These are phyloP conservation scores for Cristatella mucedo DNA, from an alignment of 2,888 invertebrate species.

Conservation along the genomic window DNA sequence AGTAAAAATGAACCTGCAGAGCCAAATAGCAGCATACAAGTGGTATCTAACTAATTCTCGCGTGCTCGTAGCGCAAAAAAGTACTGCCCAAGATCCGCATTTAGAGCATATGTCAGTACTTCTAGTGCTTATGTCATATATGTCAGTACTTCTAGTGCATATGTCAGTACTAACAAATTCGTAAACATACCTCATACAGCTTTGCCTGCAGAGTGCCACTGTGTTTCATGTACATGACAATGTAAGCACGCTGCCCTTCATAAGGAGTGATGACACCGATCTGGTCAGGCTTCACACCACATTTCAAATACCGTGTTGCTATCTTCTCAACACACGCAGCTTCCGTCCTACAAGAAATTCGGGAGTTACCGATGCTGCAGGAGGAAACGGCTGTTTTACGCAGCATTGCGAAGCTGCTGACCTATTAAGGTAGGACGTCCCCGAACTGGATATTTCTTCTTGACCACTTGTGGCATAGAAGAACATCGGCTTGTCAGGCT, in stretches of 20 bases:
- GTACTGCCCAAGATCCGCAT: no score
- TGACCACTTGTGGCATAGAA: constrained; percentile 90
- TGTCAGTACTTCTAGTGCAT: no score
- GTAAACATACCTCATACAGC: constrained; percentile 59
- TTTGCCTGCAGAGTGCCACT: constrained; percentile 91
- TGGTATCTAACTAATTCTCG: no score
- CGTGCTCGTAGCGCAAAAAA: no score
- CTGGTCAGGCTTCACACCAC: constrained; percentile 89
- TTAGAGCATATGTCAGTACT: no score
- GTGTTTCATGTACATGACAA: constrained; percentile 95
- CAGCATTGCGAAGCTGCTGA: no score
- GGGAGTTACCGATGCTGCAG: neutral
- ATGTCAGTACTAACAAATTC: no score
- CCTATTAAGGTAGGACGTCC: constrained; percentile 86
- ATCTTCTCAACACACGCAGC: constrained; percentile 97
- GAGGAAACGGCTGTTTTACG: neutral
- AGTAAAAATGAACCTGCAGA: constrained; percentile 3
- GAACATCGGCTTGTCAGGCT: constrained; percentile 86
- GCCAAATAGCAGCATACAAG: no score
- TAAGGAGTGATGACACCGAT: constrained; percentile 94
- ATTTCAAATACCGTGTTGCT: constrained; percentile 78
- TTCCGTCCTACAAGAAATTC: constrained; percentile 54
- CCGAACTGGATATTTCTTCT: constrained; percentile 95
- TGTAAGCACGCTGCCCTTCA: constrained; percentile 90
- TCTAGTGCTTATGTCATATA: no score